Base-by-base conservation (phyloP, 1,140 invertebrate genomes). In the Leptinotarsa lineolata region DNA sequence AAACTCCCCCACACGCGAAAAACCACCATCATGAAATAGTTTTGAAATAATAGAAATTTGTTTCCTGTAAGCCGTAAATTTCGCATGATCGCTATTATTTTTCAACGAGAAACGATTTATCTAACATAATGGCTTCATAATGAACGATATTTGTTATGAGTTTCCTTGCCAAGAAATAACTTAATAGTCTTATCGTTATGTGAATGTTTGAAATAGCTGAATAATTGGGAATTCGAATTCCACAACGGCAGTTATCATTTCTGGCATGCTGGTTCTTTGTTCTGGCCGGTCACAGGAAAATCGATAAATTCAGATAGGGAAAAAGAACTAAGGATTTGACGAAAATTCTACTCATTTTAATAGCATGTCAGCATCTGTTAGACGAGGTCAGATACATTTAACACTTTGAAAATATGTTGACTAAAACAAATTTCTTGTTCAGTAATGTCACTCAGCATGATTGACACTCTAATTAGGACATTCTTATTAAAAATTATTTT, bases 101-200 rank as follows among this genome's bases (percentile, higher is more conserved):
- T 54, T 54, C 48, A 54, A 54, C 48, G 48, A 8, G 48, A 54
- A 54, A 54, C 48, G n/a, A 16, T 54, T 16, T 54, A 54, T 54
- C 48, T 54, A 4, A 54, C n/a, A 4, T 16, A 54, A 54, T 54
- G 48, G 48, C 15, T 54, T 54, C 48, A 54, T 54, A 54, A 54
- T 54, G 48, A 18, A 54, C 48, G 48, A 16, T 54, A 18, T 54
- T 54, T 54, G 48, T 54, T 54, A 54, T 54, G 48, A 54, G 48
- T 54, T 64, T 21, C 21, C 61, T 64, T 64, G 20, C 61, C 24
- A 22, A 64, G 24, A 64, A 64, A 64, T 30, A 64, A 64, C 21
- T 22, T 22, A 64, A 64, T 30, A 64, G 24, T 21, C 61, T 64
- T 8, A 21, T 22, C 24, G 24, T 21, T 30, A 15, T 22, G 15